These are phyloP conservation scores for Pocillopora grandis DNA, from an alignment of 92 coral and sea anemone genomes.

Conservation along the genomic window DNA sequence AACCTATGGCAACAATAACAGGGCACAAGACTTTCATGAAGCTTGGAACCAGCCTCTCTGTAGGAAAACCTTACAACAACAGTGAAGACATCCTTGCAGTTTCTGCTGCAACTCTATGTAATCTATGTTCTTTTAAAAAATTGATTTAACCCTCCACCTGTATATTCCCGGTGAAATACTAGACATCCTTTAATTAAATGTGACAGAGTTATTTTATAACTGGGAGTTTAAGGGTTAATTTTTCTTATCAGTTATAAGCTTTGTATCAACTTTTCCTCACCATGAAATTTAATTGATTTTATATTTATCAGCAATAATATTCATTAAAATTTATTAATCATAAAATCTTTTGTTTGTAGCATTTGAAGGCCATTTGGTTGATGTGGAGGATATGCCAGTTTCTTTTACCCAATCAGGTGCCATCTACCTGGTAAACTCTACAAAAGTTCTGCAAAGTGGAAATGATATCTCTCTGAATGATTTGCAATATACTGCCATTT, in stretches of 20 bases:
- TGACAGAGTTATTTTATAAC: no score
- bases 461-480: conserved; percentile 46
- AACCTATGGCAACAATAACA: conserved; percentile 63
- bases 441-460: conserved; percentile 50
- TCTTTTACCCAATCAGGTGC: conserved; percentile 89
- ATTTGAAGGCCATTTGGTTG: conserved; percentile 60
- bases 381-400: conserved; percentile 37
- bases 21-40: conserved; percentile 82
- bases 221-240: no score
- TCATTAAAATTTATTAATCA: neutral
- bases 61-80: conserved; percentile 73
- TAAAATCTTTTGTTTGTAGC: conserved; percentile 30
- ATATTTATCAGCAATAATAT: neutral
- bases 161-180: no score
- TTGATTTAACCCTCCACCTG: no score
- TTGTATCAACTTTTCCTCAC: no score
- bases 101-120: conserved; percentile 83
- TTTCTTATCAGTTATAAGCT: no score
- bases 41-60: conserved; percentile 79
- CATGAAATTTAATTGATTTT: no score
- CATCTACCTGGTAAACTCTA: conserved; percentile 66
- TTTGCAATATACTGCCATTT: conserved; percentile 49
- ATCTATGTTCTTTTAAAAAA: conserved; percentile 27
- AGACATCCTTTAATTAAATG: no score
- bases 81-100: conserved; percentile 68